These are phyloP conservation scores for Aplysina aerophoba DNA, from an alignment of 37 sponge, comb jelly and placozoan species.

Conservation along the genomic window DNA sequence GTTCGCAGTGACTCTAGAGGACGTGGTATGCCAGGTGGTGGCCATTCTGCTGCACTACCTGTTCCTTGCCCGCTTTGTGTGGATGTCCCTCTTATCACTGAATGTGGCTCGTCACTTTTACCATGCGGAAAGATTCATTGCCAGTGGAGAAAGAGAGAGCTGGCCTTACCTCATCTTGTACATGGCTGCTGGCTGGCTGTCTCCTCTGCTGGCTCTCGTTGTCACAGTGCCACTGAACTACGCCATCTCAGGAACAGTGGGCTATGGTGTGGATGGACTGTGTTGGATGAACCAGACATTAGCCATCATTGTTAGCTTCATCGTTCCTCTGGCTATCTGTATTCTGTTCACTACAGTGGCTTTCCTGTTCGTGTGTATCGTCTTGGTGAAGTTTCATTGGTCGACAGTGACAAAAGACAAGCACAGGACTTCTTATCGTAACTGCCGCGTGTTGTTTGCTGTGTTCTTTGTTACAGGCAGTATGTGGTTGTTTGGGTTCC, in stretches of 20 bases:
- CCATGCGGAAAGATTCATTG: not conserved
- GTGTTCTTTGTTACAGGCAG: conserved; percentile 37
- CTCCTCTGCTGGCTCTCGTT: conserved; percentile 29
- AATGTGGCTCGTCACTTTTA: conserved; percentile 21
- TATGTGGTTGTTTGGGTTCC: conserved; percentile 67
- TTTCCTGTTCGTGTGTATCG: not conserved
- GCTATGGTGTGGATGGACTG: conserved; percentile 42
- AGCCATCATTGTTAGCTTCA: conserved; percentile 48
- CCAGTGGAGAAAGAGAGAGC: not conserved
- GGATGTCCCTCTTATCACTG: conserved; percentile 53
- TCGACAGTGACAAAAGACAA: too few species aligned
- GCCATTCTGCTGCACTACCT: conserved; percentile 55
- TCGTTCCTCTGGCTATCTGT: conserved; percentile 33
- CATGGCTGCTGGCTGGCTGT: conserved; percentile 53
- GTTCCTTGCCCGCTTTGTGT: conserved; percentile 54
- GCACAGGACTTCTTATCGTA: too few species aligned
- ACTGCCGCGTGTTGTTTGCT: conserved; percentile 29
- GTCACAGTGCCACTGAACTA: conserved; percentile 46
- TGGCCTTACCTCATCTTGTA: not conserved
- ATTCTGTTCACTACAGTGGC: conserved; percentile 30
- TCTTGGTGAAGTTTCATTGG: not conserved
- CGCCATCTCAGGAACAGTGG: conserved; percentile 27
- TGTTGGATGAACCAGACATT: conserved; percentile 61
- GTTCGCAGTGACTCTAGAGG: not conserved
- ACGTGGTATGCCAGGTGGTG: not conserved